Percentiles rank a stretch among this genome's conserved stretches.
phyloP scores from a whole-genome alignment of 2,113 vertebrate genomes.

The Amphiprion ocellaris region DNA sequence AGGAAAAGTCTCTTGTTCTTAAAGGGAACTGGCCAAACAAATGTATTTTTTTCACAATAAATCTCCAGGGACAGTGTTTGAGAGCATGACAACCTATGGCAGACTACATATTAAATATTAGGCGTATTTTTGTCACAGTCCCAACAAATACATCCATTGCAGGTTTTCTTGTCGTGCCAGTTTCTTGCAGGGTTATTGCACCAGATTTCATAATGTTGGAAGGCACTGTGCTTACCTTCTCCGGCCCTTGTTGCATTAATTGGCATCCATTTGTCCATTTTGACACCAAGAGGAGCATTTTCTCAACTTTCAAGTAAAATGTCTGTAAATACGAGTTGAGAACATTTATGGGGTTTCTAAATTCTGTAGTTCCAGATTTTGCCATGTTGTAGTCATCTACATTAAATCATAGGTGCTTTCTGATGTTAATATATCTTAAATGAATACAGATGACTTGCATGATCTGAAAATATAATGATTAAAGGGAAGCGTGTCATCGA shows the following conservation, averaged over 20 bases:
- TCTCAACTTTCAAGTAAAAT: too few species aligned
- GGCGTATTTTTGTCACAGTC: background rate
- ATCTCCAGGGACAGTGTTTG: background rate
- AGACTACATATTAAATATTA: background rate
- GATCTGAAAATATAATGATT: too few species aligned
- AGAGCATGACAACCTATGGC: background rate
- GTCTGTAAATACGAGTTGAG: too few species aligned
- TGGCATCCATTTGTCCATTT: slow-evolving; percentile 12
- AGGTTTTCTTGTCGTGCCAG: background rate
- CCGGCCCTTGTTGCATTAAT: slow-evolving; percentile 16
- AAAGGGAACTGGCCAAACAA: background rate
- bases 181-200: slow-evolving; percentile 34
- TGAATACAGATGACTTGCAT: too few species aligned
- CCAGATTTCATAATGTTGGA: slow-evolving; percentile 30
- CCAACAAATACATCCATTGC: background rate
- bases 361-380: too few species aligned
- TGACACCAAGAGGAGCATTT: background rate
- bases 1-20: background rate
- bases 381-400: too few species aligned
- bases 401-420: too few species aligned
- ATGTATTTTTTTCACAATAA: too few species aligned
- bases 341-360: too few species aligned
- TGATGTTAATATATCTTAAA: too few species aligned
- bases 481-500: too few species aligned
- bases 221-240: background rate